A percentile compares a stretch with the other conserved stretches of the same genome.
Conservation (phyloP, 2,888 invertebrate species). For the Athetis lepigone region DNA sequence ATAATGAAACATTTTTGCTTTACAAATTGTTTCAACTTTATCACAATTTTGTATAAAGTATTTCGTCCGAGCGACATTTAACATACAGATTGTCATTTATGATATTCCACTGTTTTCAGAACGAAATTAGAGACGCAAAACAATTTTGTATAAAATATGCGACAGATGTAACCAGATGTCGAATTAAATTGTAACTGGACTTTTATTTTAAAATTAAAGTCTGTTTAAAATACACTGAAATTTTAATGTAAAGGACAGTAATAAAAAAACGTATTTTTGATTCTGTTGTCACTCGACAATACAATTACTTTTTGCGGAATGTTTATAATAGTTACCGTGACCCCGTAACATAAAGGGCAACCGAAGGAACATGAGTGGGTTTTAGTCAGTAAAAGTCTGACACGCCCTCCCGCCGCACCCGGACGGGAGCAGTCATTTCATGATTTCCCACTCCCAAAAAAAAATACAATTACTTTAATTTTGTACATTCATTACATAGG, state of each 20-base stretch:
- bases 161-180: slow-evolving; percentile 47
- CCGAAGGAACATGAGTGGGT: too few species aligned
- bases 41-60: slow-evolving; percentile 14
- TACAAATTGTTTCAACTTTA: not conserved
- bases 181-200: slow-evolving; percentile 11
- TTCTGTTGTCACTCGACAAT: too few species aligned
- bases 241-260: not conserved
- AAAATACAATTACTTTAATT: too few species aligned
- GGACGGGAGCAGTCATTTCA: too few species aligned
- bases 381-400: too few species aligned
- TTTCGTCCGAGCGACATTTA: slow-evolving; percentile 2
- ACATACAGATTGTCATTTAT: slow-evolving; percentile 7
- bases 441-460: too few species aligned
- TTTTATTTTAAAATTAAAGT: slow-evolving; percentile 3
- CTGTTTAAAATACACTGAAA: not conserved
- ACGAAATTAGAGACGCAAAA: slow-evolving; percentile 3
- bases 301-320: too few species aligned
- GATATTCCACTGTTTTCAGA: slow-evolving; percentile 6
- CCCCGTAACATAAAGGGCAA: too few species aligned
- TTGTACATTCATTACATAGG: too few species aligned
- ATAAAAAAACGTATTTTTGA: not conserved
- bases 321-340: too few species aligned
- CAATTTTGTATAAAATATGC: slow-evolving; percentile 8
- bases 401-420: too few species aligned
- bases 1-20: not conserved